These are phyloP conservation scores for Phengaris arion DNA, from an alignment of 2,888 invertebrate genomes.

Conservation along the genomic window DNA sequence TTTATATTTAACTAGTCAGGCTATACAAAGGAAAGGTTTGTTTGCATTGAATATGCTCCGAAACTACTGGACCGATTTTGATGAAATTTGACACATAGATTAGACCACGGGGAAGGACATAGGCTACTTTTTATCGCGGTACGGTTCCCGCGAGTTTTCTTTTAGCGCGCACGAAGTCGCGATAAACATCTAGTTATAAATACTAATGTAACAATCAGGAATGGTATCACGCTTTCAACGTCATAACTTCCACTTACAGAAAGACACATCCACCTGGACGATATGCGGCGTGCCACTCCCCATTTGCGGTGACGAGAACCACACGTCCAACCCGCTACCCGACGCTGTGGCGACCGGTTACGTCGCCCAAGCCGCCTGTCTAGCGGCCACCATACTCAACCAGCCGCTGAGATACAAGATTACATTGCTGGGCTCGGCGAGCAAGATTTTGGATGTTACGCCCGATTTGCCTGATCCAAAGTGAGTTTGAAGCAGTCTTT, in stretches of 20 bases:
- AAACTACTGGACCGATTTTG: too few species aligned
- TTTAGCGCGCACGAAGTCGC: too few species aligned
- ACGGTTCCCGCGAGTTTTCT: too few species aligned
- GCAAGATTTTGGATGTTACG: constrained; percentile 88
- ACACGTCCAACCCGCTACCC: constrained; percentile 73
- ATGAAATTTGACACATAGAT: too few species aligned
- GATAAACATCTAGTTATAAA: too few species aligned
- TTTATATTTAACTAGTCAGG: too few species aligned
- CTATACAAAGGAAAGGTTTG: too few species aligned
- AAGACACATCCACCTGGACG: constrained; percentile 55
- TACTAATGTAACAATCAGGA: too few species aligned
- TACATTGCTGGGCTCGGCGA: constrained; percentile 88
- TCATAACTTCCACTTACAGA: constrained; percentile 43
- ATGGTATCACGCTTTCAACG: too few species aligned
- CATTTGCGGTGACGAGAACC: constrained; percentile 59
- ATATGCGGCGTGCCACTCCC: constrained; percentile 60
- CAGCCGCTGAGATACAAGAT: constrained; percentile 93
- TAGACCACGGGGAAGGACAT: too few species aligned
- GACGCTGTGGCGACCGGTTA: constrained; percentile 93
- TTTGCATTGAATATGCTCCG: too few species aligned
- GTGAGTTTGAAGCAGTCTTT: constrained; percentile 45
- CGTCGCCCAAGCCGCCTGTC: constrained; percentile 89
- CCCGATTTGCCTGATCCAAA: constrained; percentile 67
- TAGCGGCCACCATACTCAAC: constrained; percentile 90
- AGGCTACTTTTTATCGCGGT: too few species aligned